phyloP scores from a whole-genome alignment of 2,113 vertebrate genomes.

The Oriolus oriolus region DNA sequence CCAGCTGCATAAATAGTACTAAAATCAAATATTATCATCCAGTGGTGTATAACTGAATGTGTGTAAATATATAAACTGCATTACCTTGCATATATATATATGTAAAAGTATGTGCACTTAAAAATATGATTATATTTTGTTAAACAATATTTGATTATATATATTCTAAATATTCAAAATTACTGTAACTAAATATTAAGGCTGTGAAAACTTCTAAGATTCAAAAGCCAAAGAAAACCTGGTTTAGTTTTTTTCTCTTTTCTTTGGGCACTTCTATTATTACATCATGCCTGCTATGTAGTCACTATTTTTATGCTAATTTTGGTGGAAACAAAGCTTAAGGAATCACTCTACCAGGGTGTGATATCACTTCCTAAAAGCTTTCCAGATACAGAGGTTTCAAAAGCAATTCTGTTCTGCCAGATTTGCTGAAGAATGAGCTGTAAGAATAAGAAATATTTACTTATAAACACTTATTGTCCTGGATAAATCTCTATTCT shows the following conservation, averaged over 20 bases:
- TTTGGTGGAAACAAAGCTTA: neutral
- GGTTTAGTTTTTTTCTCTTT: neutral
- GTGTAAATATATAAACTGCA: neutral
- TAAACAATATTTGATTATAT: neutral
- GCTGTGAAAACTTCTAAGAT: neutral
- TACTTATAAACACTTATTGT: neutral
- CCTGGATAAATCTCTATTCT: neutral
- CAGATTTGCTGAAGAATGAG: neutral
- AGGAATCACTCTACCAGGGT: neutral
- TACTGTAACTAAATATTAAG: neutral
- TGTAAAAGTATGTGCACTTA: neutral
- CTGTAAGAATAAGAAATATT: neutral
- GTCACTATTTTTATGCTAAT: neutral
- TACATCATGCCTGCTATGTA: neutral
- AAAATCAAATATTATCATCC: neutral
- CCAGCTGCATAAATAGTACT: neutral
- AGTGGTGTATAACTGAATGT: neutral
- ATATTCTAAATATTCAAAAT: neutral
- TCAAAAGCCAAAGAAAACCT: neutral
- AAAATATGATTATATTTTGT: neutral
- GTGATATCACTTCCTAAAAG: neutral
- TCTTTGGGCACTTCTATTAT: neutral
- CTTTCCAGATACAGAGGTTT: neutral
- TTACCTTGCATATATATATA: neutral
- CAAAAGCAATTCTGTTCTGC: neutral